Base-by-base conservation (phyloP, 2,113 vertebrate species). In the Xyrauchen texanus region DNA sequence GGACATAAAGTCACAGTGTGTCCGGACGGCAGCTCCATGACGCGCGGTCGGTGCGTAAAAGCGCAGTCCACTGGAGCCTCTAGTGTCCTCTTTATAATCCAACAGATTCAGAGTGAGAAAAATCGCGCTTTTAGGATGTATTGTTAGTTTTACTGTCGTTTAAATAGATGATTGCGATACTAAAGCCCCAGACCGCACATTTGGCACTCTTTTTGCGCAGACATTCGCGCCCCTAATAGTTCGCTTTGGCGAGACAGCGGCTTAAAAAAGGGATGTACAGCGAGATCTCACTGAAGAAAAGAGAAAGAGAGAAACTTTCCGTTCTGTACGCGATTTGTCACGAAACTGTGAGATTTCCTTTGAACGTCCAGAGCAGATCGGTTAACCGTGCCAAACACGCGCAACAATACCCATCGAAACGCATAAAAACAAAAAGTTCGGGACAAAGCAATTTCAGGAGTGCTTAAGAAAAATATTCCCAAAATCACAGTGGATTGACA, bases 1-100 rank as follows among this genome's bases (percentile, higher is more conserved):
- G 83, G 76, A 87, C 90, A 78, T 74, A 63, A 63, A 86, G 84
- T 91, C 93, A 92, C 92, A 83, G 89, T 88, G 77, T 76, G 52
- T 65, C 13, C 85, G 82, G 84, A 81, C 87, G 34, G 61, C 62
- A 12, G 74, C 44, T 64, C 65, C 74, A 76, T 76, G 74, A 76
- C 74, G 74, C 74, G 51, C 49, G 45, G 45, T 44, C 74, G 62
- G 55, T 76, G 74, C 74, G 74, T 76, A 76, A 76, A 76, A 66
- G 51, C 74, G 74, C 74, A 65, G 74, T 65, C 61, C 74, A 15
- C 74, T 55, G 66, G 21, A 34, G 21, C 21, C 21, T 34, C 21
- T 34, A 21, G 51, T 78, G 44, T 62, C 76, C 47, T 76, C 74
- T 21, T 1, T 49, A 12, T 76, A 76, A 76, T 76, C 74, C 74